Base-by-base conservation (phyloP, 2,113 vertebrate species). In the Onychostoma macrolepis region DNA sequence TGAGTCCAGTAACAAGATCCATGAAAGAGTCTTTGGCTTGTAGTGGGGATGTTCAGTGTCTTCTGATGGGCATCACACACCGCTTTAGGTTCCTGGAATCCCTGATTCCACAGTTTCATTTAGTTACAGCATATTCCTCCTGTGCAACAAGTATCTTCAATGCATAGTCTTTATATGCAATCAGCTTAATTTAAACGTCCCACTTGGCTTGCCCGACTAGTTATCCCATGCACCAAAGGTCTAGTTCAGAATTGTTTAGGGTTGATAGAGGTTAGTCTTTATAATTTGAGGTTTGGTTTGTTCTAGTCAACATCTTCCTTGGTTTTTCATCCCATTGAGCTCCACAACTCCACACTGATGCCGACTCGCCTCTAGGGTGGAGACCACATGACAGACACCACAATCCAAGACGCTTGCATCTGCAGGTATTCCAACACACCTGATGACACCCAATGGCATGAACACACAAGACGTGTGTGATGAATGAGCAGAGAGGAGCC, bases 1-100 rank as follows among this genome's bases (percentile, higher is more conserved):
- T 58, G 56, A 58, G 56, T 87, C 41, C 94, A 94, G 92, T 53
- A 48, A 77, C 26, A 38, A 28, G 53, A 86, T 71, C 72, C 72
- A 65, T 4, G 50, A 33, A 33, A 67, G 33, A n/a, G 0, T 80
- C 10, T 67, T 26, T 79, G 65, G 4, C 63, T 65, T 5, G 48
- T 17, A 33, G 15, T 1, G 6, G 53, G 15, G 19, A 38, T 38
- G 30, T 61, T 61, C 24, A 61, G 56, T 61, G 24, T 61, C 56
- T 9, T n/a, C 24, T 67, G 63, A 30, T 28, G 63, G 26, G 11
- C n/a, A 12, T 65, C 72, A 21, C 48, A 79, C 45, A 56, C 8
- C 48, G 15, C 48, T 50, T 1, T 15, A 12, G 56, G 53, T 63
- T 80, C 41, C 79, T 80, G 36, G 50, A 38, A 63, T 83, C 80